Evolutionary conservation across 1,140 invertebrate species (phyloP), one percentile per base, ranked within the genome.

Genomic region (Papilio helenus): DNA sequence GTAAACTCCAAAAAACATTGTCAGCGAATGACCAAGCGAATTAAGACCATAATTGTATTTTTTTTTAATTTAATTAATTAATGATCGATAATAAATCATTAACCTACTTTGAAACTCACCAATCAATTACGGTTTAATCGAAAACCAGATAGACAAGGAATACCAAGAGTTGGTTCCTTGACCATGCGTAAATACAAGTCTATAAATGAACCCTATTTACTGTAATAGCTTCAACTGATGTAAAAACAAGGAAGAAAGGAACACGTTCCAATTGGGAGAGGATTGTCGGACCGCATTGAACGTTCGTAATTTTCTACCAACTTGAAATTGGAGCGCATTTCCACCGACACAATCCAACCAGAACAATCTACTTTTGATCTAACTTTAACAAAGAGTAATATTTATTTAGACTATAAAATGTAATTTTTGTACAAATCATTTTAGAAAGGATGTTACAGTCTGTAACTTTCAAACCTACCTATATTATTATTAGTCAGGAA

Each of bases 201-300:
- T 29, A 68, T 26, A 68, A 68, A 29, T 12, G 26, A 34, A 68
- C 23, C 58, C 61, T 68, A 68, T 68, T 68, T 68, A 34, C 61
- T 68, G 61, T 68, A 68, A 68, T 29, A 29, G 61, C 61, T 29
- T 16, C 26, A 34, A 29, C 26, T 16, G 61, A 68, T 68, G 61
- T 68, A 68, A 68, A 68, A 29, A 68, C 61, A 68, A 68, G 61
- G 61, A 68, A 68, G 26, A 68, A 68, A 16, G 14, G 61, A 29
- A 29, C 61, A 68, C 16, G 61, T 68, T 29, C 61, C 61, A 68
- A 68, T 68, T 68, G 23, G 26, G 26, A 68, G 23, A 29, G 61
- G 61, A 68, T 68, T 68, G 26, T 26, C 26, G 3, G 61, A 58
- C 61, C 61, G 23, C 51, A n/a, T 55, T 20, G 14, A 68, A 68